Base-by-base conservation (phyloP, 2,797 vertebrate genomes). In the Phrynocephalus vlangalii region DNA sequence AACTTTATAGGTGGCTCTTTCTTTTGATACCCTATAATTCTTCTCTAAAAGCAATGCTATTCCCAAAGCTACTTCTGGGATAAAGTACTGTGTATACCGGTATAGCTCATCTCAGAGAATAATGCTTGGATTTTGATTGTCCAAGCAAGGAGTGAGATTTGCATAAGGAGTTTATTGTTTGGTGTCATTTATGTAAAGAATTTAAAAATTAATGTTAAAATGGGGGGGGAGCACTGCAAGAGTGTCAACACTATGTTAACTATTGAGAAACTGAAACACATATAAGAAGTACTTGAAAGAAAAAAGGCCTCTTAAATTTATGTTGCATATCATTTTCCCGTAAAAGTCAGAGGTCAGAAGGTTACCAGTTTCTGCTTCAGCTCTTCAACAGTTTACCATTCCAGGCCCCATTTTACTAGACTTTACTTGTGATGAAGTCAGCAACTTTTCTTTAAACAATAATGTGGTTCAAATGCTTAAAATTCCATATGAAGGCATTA, bases 341-440 rank as follows among this genome's bases (percentile, higher is more conserved):
- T 95, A 97, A 97, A 96, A 97, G 96, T 96, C 95, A 96, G 95
- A 96, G 96, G 96, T 95, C 95, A 96, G 90, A 91, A 94, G 96
- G 96, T 96, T 92, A 96, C 96, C 94, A 93, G 93, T 96, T 95
- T 95, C 95, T 95, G 94, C 94, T 94, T 96, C 93, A 90, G 94
- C 94, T 95, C 95, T 94, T 92, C 93, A 95, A 95, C 90, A 93
- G 94, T 96, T 95, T 95, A 95, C 96, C 95, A 93, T 94, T 95
- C 92, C 84, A 90, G 95, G 93, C 91, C 95, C 90, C 92, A 8
- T 92, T 96, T 96, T 95, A 96, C 95, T 96, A 96, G 95, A 84
- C 92, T 95, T 88, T 6, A 87, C 92, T 95, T 84, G 90, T 83
- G 93, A 95, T 96, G 95, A 96, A 96, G 95, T 97, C 96, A 97